A percentile compares a stretch with the other conserved stretches of the same genome.
Evolutionary conservation across 2,113 vertebrate genomes (phyloP).

Genomic region (Larimichthys crocea): DNA sequence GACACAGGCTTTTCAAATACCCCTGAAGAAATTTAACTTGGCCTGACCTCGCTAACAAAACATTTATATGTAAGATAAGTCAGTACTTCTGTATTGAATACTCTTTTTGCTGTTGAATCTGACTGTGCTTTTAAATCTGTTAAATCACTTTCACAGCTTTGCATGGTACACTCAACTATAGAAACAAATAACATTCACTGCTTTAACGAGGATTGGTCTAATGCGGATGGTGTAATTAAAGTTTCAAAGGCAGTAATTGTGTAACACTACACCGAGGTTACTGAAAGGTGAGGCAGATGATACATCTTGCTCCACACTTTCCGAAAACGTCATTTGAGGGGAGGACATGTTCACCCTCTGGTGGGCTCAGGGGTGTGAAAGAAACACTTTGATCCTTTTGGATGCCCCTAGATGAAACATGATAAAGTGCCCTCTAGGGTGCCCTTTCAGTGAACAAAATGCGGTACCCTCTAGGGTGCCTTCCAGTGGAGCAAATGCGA

Average conservation of each 20-base stretch:
- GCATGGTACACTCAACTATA: not conserved
- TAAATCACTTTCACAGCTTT: not conserved
- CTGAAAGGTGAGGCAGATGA: too few relatives aligned
- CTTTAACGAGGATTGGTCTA: not conserved
- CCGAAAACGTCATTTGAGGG: not conserved
- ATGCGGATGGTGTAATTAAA: not conserved
- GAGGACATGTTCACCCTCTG: not conserved
- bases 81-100: not conserved
- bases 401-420: too few relatives aligned
- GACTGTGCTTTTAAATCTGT: not conserved
- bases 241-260: constrained; percentile 1
- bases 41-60: not conserved
- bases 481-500: too few relatives aligned
- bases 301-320: not conserved
- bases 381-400: too few relatives aligned
- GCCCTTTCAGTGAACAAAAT: too few relatives aligned
- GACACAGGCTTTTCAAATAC: constrained; percentile 2
- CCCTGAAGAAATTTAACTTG: not conserved
- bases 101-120: not conserved
- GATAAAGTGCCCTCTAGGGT: too few relatives aligned
- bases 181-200: not conserved
- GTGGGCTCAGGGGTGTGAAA: too few relatives aligned
- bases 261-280: not conserved
- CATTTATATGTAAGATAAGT: constrained; percentile 11
- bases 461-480: too few relatives aligned